Percentiles rank a stretch among this genome's conserved stretches.
These are phyloP conservation scores for Torymus tubicola DNA, from an alignment of 2,888 invertebrate species.

Conservation along the genomic window DNA sequence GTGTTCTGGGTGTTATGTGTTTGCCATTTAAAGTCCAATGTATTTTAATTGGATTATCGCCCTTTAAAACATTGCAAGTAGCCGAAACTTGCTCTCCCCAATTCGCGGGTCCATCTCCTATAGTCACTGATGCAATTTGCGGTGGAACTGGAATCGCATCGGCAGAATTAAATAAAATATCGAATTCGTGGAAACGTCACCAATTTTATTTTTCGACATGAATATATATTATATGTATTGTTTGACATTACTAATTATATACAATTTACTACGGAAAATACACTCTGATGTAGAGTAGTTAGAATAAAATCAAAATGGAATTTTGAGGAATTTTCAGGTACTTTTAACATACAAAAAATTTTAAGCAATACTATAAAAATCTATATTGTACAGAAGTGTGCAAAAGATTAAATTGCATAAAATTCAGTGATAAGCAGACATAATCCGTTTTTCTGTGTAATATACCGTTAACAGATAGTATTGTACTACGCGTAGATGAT, in stretches of 20 bases:
- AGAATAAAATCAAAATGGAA: no score
- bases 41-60: conserved; percentile 86
- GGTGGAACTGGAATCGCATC: conserved; percentile 77
- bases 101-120: conserved; percentile 84
- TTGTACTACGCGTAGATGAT: conserved; percentile 76
- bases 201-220: no score
- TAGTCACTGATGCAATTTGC: conserved; percentile 84
- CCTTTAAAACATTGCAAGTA: conserved; percentile 84
- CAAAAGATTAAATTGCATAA: not conserved
- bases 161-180: not conserved
- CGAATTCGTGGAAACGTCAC: no score
- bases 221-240: no score
- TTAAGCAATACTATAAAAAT: no score
- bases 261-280: no score
- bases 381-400: not conserved
- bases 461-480: conserved; percentile 79
- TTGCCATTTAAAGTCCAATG: conserved; percentile 86
- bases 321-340: no score
- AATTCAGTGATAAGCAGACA: not conserved
- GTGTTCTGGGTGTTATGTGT: conserved; percentile 71
- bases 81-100: conserved; percentile 84
- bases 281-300: no score
- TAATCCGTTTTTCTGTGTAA: not conserved
- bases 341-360: no score
- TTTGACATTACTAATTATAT: no score